Evolutionary conservation across 2,113 vertebrate species (phyloP).

Genomic region (Protomyctophum bolini): DNA sequence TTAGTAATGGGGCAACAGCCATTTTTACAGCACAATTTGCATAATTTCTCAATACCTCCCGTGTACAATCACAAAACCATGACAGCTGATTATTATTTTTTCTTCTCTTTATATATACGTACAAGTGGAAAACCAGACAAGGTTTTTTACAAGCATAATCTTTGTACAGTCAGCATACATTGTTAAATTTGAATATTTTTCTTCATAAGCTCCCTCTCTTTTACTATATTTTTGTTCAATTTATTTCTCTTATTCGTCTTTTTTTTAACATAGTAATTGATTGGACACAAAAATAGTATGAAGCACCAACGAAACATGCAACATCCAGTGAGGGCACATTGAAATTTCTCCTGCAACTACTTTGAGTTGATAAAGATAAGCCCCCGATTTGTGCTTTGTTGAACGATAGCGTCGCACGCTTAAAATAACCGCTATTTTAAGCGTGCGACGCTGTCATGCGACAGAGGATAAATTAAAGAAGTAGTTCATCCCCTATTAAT

Average conservation of each 20-base stretch:
- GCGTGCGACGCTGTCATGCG: too few species aligned
- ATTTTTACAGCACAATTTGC: constrained; percentile 97
- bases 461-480: too few species aligned
- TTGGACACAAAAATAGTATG: constrained; percentile 85
- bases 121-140: constrained; percentile 91
- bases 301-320: constrained; percentile 95
- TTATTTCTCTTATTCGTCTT: constrained; percentile 54
- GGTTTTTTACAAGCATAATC: constrained; percentile 95
- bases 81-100: constrained; percentile 77
- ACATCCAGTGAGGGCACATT: constrained; percentile 93
- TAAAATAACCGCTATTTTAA: too few species aligned
- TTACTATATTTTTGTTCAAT: constrained; percentile 60
- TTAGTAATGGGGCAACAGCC: constrained; percentile 91
- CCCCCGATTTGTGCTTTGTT: constrained; percentile 1
- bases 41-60: constrained; percentile 95
- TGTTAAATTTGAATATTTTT: constrained; percentile 78
- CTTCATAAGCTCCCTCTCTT: constrained; percentile 41
- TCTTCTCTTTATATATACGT: constrained; percentile 87
- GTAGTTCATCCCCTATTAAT: constrained; percentile 16
- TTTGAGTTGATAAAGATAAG: constrained; percentile 72
- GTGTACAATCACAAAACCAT: constrained; percentile 98
- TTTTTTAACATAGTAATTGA: constrained; percentile 79
- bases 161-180: constrained; percentile 88
- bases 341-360: constrained; percentile 85
- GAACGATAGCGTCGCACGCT: too few species aligned